Percentiles rank a stretch among this genome's conserved stretches.
These are phyloP conservation scores for Nomada goodeniana DNA, from an alignment of 2,888 invertebrate species.

Conservation along the genomic window DNA sequence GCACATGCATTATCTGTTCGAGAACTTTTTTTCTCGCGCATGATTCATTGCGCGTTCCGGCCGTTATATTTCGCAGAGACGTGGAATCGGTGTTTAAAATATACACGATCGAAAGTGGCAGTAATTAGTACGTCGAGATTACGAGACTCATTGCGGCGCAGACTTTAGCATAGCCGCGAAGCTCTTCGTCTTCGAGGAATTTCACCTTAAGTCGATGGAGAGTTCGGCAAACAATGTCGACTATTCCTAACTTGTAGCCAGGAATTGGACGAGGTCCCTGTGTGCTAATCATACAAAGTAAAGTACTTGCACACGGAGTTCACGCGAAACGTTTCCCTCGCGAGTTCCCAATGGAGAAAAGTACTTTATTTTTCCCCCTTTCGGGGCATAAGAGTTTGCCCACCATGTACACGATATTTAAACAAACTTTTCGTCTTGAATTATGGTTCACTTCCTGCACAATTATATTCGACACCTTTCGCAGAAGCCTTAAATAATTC, in stretches of 20 bases:
- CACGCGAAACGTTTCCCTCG: slow-evolving; percentile 50
- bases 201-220: slow-evolving; percentile 59
- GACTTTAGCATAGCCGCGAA: slow-evolving; percentile 46
- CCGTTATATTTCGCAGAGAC: not conserved
- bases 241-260: slow-evolving; percentile 69
- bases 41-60: slow-evolving; percentile 17
- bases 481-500: too few relatives aligned
- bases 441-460: not conserved
- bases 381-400: slow-evolving; percentile 14
- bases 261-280: slow-evolving; percentile 55
- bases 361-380: slow-evolving; percentile 41
- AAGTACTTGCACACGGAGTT: slow-evolving; percentile 60
- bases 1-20: not conserved
- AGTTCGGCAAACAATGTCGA: slow-evolving; percentile 73
- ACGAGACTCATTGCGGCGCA: slow-evolving; percentile 33
- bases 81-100: slow-evolving; percentile 40
- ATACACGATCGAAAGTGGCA: slow-evolving; percentile 53
- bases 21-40: slow-evolving; percentile 26
- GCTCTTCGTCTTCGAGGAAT: slow-evolving; percentile 61
- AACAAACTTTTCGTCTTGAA: not conserved
- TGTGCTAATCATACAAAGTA: slow-evolving; percentile 60
- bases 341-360: slow-evolving; percentile 32
- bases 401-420: slow-evolving; percentile 3
- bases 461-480: not conserved
- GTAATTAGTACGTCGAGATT: slow-evolving; percentile 58